These are phyloP conservation scores for Hylaeus anthracinus DNA, from an alignment of 1,140 invertebrate species.

Conservation along the genomic window DNA sequence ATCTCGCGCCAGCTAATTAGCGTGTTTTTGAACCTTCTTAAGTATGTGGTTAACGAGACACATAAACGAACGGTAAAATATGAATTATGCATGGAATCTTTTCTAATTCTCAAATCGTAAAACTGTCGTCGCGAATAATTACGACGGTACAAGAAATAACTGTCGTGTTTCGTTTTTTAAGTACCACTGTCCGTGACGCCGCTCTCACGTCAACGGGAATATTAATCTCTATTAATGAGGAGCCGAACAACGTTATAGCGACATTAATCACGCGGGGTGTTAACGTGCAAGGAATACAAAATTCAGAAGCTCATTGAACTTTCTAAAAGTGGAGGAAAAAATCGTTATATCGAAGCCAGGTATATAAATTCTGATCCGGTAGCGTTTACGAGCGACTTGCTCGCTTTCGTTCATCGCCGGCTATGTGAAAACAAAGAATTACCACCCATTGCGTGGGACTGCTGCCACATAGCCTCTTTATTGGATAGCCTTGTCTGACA, in stretches of 20 bases:
- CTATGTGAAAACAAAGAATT: constrained; percentile 29
- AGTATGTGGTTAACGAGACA: constrained; percentile 26
- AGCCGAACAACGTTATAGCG: background rate
- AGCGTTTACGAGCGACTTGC: background rate
- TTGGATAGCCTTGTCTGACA: background rate
- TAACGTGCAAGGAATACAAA: background rate
- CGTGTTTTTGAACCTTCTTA: constrained; percentile 26
- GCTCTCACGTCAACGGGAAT: background rate
- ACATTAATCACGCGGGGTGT: background rate
- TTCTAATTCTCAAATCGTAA: constrained; percentile 23
- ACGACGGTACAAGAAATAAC: background rate
- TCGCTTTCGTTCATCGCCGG: background rate
- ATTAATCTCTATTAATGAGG: background rate
- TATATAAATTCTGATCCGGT: background rate
- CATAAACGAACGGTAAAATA: constrained; percentile 24
- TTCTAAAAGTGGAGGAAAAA: background rate
- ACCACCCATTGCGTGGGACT: constrained; percentile 29
- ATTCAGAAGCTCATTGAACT: background rate
- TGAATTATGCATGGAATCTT: constrained; percentile 26
- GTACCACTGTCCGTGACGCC: background rate
- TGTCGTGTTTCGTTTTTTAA: background rate
- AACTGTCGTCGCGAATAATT: constrained; percentile 16
- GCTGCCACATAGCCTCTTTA: constrained; percentile 20
- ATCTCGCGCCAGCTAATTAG: constrained; percentile 34
- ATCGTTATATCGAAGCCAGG: background rate